Conservation (phyloP, 2,113 vertebrate genomes). For the Oceanites oceanicus region DNA sequence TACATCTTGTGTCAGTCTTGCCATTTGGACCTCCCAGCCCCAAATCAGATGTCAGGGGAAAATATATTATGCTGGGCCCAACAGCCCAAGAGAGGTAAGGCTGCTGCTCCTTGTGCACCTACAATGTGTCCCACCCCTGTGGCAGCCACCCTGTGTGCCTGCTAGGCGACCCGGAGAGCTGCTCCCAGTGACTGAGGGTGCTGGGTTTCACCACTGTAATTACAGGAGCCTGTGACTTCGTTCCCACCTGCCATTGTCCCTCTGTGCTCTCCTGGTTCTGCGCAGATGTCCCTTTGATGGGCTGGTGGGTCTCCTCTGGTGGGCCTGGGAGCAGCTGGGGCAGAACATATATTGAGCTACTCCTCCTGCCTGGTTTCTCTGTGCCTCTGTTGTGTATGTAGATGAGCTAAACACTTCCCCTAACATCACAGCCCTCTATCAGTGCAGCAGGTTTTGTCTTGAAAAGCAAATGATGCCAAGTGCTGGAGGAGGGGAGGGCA, state of each 20-base stretch:
- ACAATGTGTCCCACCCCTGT: background rate
- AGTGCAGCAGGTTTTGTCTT: background rate
- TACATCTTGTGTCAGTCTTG: background rate
- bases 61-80: background rate
- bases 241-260: background rate
- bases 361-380: background rate
- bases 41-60: background rate
- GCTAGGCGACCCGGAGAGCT: background rate
- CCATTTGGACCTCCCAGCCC: background rate
- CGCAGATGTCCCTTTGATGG: background rate
- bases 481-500: background rate
- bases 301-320: background rate
- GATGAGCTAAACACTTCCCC: background rate
- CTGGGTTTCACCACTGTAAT: background rate
- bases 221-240: background rate
- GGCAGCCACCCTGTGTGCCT: background rate
- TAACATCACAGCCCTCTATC: background rate
- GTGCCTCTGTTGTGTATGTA: background rate
- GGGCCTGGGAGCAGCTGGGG: background rate
- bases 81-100: background rate
- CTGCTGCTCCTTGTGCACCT: background rate
- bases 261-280: background rate
- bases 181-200: background rate
- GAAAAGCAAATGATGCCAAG: background rate
- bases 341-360: background rate